Percentiles rank a stretch among this genome's conserved stretches.
These are phyloP conservation scores for Drosophila murphyi DNA, from an alignment of 1,140 invertebrate species.

Conservation along the genomic window DNA sequence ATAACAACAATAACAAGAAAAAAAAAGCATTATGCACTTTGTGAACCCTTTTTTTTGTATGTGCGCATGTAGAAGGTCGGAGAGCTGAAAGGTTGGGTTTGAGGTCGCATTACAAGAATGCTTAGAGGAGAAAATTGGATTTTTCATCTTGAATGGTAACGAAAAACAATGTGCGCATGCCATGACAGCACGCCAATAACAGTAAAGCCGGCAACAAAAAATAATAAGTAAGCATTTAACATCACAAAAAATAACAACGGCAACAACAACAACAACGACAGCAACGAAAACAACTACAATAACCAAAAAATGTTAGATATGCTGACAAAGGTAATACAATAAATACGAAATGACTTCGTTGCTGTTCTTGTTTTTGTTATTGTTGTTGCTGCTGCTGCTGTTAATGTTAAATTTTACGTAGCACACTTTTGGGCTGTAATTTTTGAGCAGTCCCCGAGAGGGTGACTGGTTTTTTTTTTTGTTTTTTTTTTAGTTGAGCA, in stretches of 20 bases:
- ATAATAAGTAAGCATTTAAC: constrained; percentile 82
- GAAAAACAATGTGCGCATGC: constrained; percentile 55
- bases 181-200: constrained; percentile 60
- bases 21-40: constrained; percentile 49
- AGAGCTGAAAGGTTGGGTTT: constrained; percentile 14
- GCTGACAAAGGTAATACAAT: constrained; percentile 81
- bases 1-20: constrained; percentile 16
- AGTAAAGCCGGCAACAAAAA: constrained; percentile 78
- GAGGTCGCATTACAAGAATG: constrained; percentile 66
- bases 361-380: neutral
- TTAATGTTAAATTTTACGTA: constrained; percentile 74
- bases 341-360: constrained; percentile 75
- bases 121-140: constrained; percentile 80
- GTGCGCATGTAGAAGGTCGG: neutral
- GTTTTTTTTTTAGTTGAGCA: constrained; percentile 43
- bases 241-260: constrained; percentile 56
- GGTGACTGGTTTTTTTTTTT: constrained; percentile 21
- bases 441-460: constrained; percentile 33
- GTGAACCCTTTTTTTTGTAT: constrained; percentile 58
- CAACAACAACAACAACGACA: constrained; percentile 10
- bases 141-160: constrained; percentile 77
- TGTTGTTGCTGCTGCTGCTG: constrained; percentile 37
- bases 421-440: constrained; percentile 63
- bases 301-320: constrained; percentile 77
- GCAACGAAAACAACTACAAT: constrained; percentile 39